Percentiles rank a stretch among this genome's conserved stretches.
Conservation (phyloP, 2,113 vertebrate genomes). For the Microcebus jonahi region DNA sequence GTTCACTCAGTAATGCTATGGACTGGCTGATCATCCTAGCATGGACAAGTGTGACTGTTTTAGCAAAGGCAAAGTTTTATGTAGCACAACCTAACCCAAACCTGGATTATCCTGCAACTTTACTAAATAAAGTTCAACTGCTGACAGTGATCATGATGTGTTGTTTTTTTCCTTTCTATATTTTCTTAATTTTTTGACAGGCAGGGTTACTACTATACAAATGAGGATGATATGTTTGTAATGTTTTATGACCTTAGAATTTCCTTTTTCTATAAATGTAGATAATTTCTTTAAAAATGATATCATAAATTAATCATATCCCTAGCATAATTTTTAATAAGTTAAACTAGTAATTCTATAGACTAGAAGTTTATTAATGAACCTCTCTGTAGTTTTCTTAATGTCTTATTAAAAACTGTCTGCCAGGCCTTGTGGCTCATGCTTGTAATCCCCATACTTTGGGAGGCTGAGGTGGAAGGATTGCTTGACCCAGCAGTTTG, state of each 20-base stretch:
- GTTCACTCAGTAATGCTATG: background rate
- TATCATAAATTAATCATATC: slow-evolving; percentile 13
- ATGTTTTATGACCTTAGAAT: slow-evolving; percentile 17
- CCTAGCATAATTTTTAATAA: background rate
- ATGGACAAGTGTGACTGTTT: background rate
- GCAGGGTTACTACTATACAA: too few species aligned
- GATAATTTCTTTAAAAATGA: background rate
- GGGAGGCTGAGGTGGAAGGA: too few species aligned
- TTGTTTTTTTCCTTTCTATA: background rate
- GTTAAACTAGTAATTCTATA: slow-evolving; percentile 1
- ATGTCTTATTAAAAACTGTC: background rate
- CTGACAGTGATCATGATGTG: background rate
- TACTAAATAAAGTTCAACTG: background rate
- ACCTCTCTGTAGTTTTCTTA: slow-evolving; percentile 34
- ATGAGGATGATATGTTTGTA: background rate
- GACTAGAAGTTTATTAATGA: slow-evolving; percentile 39
- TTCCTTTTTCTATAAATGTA: slow-evolving; percentile 45
- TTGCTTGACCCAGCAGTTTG: too few species aligned
- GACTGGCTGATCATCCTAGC: background rate
- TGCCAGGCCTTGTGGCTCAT: too few species aligned
- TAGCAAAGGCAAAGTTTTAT: background rate
- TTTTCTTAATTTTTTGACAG: background rate
- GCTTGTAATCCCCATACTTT: too few species aligned
- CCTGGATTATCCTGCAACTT: background rate
- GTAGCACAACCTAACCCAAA: background rate